Base-by-base conservation (phyloP, 2,113 vertebrate genomes). In the Tychaedon coryphoeus region DNA sequence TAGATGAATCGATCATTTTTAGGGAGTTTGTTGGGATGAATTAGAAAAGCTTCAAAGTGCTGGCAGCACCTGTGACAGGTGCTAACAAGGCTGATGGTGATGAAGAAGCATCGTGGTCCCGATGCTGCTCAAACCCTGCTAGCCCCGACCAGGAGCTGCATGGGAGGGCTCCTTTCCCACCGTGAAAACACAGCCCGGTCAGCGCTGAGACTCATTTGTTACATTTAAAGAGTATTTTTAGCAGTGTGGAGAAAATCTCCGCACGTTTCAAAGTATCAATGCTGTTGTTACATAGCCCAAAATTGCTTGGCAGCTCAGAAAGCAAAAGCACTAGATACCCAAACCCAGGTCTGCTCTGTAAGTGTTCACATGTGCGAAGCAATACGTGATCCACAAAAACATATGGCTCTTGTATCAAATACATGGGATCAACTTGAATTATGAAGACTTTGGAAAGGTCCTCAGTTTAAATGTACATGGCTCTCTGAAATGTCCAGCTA, bases 371-470 rank as follows among this genome's bases (percentile, higher is more conserved):
- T 90, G 66, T 96, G 95, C 5, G 2, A 90, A 86, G 79, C 79
- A 97, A 81, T 94, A 89, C 50, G 29, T 95, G 96, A 96, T 25
- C 76, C 76, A 51, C 64, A 56, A 43, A 88, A 93, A 80, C 92
- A 96, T 91, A 91, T 95, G 92, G 88, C 90, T 95, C 84, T 91
- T 72, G 88, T 94, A 90, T 81, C 92, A 65, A 91, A 83, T 90
- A 86, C 70, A 5, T 50, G 75, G 86, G 89, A 92, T 96, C 94
- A 95, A 94, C 92, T 86, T 93, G 93, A 96, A 96, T 97, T 97
- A 96, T 19, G 75, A 88, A 91, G 94, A 78, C 53, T 96, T 93
- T 96, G 94, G 93, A 96, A 95, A 90, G 79, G 83, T 90, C 90
- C 58, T 78, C 67, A 8, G 43, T 92, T 94, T 97, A 96, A 96